Base-by-base conservation (phyloP, 2,888 invertebrate species). In the Halocaridina rubra region DNA sequence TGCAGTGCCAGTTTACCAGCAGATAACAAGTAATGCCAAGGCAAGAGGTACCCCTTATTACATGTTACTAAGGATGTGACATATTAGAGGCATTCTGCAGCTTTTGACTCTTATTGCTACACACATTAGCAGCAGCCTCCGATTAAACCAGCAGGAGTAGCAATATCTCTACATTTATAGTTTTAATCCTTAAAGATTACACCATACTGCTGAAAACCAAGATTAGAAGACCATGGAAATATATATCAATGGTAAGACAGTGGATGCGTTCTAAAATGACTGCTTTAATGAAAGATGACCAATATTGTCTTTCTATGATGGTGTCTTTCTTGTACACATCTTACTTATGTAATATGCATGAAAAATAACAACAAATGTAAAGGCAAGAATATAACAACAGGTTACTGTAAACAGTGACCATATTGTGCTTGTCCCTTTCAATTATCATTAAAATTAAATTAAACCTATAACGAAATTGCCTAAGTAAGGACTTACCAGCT, bases 401-500 rank as follows among this genome's bases (percentile, higher is more conserved):
- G 61, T 32, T 77, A 77, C 32, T 59, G 30, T 59, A 69, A 69
- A 57, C 29, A 39, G 24, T 59, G 67, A 79, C 53, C 53, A 46
- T 79, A 79, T 59, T 67, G 67, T 79, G 79, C 67, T 67, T 67
- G 78, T 78, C 78, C 78, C 78, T 64, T 78, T 64, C 53, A 57
- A 76, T 57, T 67, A 61, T 24, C 64, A 78, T 67, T 78, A 78
- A 61, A 78, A 64, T 67, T 67, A 78, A 27, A 78, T 67, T 67
- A 78, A 78, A 78, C n/a, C 64, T 67, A 64, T 27, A 67, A 67
- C 64, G 67, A 78, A 67, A 78, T 4, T 67, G 32, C 29, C 39
- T 64, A 78, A 77, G 59, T 67, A 69, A 71, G 53, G 69, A 53
- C 80, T 80, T 80, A 80, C 16, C n/a, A 80, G 71, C 80, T 80